These are phyloP conservation scores for Caiman crocodilus DNA, from an alignment of 2,797 vertebrate genomes.

Conservation along the genomic window DNA sequence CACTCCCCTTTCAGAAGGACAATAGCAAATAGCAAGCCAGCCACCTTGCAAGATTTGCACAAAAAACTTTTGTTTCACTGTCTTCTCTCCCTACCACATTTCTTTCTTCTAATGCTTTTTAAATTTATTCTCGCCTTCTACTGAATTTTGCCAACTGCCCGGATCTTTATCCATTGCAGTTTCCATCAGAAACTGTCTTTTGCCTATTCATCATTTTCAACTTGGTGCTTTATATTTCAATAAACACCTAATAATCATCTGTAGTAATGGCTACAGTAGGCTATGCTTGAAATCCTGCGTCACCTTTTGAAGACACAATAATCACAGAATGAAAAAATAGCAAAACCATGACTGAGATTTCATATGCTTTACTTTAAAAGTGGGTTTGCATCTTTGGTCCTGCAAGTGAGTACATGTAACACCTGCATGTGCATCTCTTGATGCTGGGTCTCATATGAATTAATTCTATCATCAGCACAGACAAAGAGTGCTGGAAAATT, in stretches of 20 bases:
- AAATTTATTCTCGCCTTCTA: neutral
- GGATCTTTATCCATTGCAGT: neutral
- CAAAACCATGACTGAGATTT: rapidly evolving
- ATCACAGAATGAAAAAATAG: neutral
- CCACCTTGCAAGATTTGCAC: neutral
- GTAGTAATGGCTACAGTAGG: rapidly evolving
- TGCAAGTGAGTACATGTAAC: neutral
- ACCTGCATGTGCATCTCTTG: neutral
- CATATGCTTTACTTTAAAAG: rapidly evolving
- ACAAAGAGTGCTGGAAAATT: rapidly evolving
- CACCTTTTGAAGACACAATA: rapidly evolving
- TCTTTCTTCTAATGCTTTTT: neutral
- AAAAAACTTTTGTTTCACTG: rapidly evolving
- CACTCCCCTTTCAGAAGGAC: neutral
- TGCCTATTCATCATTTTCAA: rapidly evolving
- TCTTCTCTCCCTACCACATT: neutral
- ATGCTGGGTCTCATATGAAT: too few species aligned
- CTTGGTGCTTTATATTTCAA: neutral
- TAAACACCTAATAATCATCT: rapidly evolving
- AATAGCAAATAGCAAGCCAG: too few species aligned
- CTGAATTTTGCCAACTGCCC: neutral
- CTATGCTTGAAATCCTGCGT: rapidly evolving
- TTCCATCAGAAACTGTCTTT: neutral
- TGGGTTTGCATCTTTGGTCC: neutral
- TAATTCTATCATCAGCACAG: rapidly evolving